phyloP scores from a whole-genome alignment of 2,113 vertebrate genomes.

The Eublepharis macularius region DNA sequence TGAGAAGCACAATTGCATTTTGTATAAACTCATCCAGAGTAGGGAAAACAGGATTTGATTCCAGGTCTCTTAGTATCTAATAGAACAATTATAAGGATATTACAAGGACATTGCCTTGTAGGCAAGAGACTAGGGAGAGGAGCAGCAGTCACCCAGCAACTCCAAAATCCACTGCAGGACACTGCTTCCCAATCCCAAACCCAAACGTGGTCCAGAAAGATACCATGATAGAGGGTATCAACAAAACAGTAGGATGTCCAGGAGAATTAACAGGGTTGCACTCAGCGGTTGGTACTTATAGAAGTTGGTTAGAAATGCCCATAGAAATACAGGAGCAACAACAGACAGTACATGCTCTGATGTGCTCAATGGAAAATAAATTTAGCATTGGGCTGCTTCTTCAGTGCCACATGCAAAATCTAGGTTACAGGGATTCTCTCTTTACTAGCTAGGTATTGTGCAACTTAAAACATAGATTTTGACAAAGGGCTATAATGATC shows the following conservation, averaged over 20 bases:
- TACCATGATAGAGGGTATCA: no score
- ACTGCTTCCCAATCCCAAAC: no score
- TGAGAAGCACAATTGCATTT: background rate
- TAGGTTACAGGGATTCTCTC: background rate
- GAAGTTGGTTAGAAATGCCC: background rate
- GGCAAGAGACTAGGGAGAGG: no score
- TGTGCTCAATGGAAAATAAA: background rate
- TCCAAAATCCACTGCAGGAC: no score
- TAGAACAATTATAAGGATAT: no score
- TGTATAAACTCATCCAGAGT: background rate
- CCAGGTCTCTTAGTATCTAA: fast-evolving
- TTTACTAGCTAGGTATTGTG: background rate
- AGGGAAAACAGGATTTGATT: slow-evolving; percentile 4
- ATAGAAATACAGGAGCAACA: background rate
- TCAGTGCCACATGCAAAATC: background rate
- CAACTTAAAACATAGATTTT: background rate
- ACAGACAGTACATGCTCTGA: background rate
- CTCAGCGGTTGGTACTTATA: background rate
- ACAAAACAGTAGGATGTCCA: no score
- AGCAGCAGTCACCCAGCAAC: no score
- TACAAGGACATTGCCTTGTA: no score
- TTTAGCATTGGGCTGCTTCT: background rate
- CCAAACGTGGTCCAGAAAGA: no score
- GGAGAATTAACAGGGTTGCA: no score
- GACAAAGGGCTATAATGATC: background rate